Evolutionary conservation across 2,113 vertebrate genomes (phyloP), one percentile per base, ranked within the genome.

Genomic region (Hiodon tergisus): DNA sequence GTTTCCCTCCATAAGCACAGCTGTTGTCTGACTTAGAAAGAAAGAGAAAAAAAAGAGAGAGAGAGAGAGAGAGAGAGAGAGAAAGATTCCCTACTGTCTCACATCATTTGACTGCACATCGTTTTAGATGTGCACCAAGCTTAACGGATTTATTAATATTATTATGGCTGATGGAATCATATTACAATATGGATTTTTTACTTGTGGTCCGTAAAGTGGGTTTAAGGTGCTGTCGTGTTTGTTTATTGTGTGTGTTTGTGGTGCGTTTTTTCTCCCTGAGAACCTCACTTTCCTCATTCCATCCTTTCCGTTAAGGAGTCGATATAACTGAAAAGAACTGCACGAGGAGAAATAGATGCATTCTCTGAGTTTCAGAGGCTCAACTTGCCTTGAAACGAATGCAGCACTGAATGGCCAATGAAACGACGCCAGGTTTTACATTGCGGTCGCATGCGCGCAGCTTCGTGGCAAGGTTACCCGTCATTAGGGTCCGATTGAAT

Each of bases 21-120:
- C 16, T 71, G 13, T 46, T 46, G 5, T 55, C 17, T 17, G 50
- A 51, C 61, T 65, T 8, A 31, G 52, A 3, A 48, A 58, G 61
- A 31, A 63, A 16, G 17, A 31, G 80, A 76, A 57, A 67, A 76
- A 74, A 73, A 67, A 70, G 76, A 78, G 77, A 80, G 76, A 65
- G 79, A 46, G 17, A 16, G 14, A n/a, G 17, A 17, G 14, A 63
- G n/a, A 4, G 14, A 62, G 74, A 78, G 76, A 80, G 79, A 84
- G 77, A 78, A 77, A 83, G 83, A 84, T 74, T 11, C 62, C 8
- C 4, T 14, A 52, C 16, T 48, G 31, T 48, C 46, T 66, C 31
- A 31, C 31, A 6, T 66, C 3, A 17, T 47, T 66, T 63, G 16
- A 7, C 31, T 47, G 5, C 63, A 66, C 14, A 48, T 8, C 31